Conservation (phyloP, 2,888 invertebrate genomes). For the Trichogramma dendrolimi region DNA sequence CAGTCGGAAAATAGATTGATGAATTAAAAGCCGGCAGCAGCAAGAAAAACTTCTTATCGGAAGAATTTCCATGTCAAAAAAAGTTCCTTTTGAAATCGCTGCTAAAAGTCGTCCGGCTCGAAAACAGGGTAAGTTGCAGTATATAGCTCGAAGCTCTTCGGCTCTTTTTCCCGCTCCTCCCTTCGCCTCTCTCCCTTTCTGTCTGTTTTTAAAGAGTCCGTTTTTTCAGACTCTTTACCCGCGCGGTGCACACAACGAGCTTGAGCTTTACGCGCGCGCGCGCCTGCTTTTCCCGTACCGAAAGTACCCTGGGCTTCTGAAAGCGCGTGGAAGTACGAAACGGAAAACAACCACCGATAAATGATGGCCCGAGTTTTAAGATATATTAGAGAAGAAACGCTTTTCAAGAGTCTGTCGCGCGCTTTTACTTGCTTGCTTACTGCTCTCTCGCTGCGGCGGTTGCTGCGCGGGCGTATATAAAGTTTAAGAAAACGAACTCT, state of each 20-base stretch:
- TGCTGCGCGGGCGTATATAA: not conserved
- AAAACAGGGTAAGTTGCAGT: no score
- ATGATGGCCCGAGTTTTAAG: constrained; percentile 32
- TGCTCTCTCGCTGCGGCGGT: constrained; percentile 6
- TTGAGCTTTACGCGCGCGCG: constrained; percentile 9
- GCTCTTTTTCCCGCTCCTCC: no score
- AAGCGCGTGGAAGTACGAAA: constrained; percentile 27
- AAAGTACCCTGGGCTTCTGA: constrained; percentile 8
- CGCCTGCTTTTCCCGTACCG: not conserved
- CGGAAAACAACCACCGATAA: constrained; percentile 33
- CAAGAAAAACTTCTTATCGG: no score
- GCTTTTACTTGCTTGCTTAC: not conserved
- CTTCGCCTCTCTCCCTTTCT: constrained; percentile 6
- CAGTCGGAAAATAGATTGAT: no score
- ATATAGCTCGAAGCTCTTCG: no score
- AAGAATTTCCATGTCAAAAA: no score
- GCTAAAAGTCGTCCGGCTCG: no score
- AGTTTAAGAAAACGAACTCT: constrained; percentile 19
- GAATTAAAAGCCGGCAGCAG: no score
- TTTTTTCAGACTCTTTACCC: constrained; percentile 12
- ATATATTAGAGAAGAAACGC: constrained; percentile 24
- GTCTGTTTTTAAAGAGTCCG: constrained; percentile 18
- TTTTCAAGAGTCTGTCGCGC: constrained; percentile 16
- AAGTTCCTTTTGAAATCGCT: no score
- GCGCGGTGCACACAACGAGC: constrained; percentile 16